Conservation (phyloP, 2,888 invertebrate genomes). For the Drosophila emarginata region DNA sequence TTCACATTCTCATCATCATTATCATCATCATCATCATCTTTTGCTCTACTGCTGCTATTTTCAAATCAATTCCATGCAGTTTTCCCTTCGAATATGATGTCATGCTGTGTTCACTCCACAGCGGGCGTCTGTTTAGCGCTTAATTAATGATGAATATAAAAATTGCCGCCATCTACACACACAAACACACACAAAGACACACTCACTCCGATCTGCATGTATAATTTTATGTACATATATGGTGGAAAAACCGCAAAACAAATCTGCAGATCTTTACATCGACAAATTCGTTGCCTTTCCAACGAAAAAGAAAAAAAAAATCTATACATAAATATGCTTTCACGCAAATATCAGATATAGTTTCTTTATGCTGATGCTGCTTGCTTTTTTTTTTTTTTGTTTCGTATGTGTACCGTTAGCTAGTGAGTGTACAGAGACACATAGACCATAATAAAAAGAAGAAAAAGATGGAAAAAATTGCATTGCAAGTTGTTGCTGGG, state of each 20-base stretch:
- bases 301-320: conserved; percentile 22
- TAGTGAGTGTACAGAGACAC: conserved; percentile 6
- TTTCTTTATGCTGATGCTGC: conserved; percentile 27
- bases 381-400: too few relatives aligned
- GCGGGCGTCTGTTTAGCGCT: conserved; percentile 76
- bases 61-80: conserved; percentile 77
- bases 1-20: conserved; percentile 38
- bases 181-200: conserved; percentile 1
- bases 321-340: conserved; percentile 77
- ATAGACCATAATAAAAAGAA: background rate
- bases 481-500: too few relatives aligned
- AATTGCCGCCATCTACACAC: conserved; percentile 62
- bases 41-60: conserved; percentile 65
- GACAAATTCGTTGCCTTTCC: conserved; percentile 28
- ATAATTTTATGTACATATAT: too few relatives aligned
- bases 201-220: background rate
- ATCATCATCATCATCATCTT: conserved; percentile 65
- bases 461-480: too few relatives aligned
- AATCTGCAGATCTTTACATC: too few relatives aligned
- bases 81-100: conserved; percentile 70
- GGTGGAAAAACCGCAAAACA: too few relatives aligned
- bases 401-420: conserved; percentile 42
- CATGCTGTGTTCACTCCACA: conserved; percentile 65
- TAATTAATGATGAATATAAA: conserved; percentile 79
- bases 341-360: conserved; percentile 69